Conservation (phyloP, 2,113 vertebrate species). For the Lontra canadensis region DNA sequence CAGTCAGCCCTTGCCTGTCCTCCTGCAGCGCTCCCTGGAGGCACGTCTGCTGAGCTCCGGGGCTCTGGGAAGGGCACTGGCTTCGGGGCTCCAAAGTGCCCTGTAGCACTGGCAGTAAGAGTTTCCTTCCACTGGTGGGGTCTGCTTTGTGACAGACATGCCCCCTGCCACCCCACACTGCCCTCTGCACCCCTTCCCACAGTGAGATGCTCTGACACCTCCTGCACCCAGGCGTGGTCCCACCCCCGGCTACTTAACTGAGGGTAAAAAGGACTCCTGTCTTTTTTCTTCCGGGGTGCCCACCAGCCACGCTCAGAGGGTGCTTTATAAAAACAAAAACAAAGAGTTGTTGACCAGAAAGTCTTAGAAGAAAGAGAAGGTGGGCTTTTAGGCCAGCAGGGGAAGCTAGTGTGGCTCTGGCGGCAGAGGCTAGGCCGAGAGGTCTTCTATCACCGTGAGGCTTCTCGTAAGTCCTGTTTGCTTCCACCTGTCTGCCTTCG, state of each 20-base stretch:
- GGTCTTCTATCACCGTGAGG: fast-evolving
- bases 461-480: not conserved
- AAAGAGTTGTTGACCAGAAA: not conserved
- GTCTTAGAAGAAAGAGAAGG: too few species aligned
- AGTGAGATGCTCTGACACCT: fast-evolving
- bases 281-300: too few species aligned
- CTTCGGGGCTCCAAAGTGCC: not conserved
- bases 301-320: not conserved
- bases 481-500: not conserved
- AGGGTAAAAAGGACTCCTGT: too few species aligned
- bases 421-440: too few species aligned
- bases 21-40: not conserved
- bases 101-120: too few species aligned
- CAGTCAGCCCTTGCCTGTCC: too few species aligned
- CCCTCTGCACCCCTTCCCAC: fast-evolving
- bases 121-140: not conserved
- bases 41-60: not conserved
- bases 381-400: too few species aligned
- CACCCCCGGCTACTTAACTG: not conserved
- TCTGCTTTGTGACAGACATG: not conserved
- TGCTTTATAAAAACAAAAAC: not conserved
- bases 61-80: not conserved
- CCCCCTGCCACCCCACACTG: too few species aligned
- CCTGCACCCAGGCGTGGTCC: not conserved
- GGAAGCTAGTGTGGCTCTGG: not conserved